Evolutionary conservation across 2,113 vertebrate genomes (phyloP).

Genomic region (Pteruthius melanotis): DNA sequence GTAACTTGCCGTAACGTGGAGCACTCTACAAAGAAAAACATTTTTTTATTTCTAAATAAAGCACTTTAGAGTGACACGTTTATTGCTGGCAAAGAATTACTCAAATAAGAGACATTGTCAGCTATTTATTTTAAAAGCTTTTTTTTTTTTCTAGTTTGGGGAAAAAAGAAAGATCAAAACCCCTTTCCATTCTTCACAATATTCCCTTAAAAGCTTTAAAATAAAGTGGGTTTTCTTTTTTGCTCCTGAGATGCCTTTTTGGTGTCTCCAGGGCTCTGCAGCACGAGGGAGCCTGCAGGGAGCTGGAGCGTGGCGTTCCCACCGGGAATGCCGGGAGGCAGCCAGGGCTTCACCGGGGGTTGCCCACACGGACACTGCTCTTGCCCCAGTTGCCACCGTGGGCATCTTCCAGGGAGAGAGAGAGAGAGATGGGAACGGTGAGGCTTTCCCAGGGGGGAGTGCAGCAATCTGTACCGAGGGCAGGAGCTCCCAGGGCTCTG

Average conservation of each 20-base stretch:
- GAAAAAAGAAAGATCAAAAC: not conserved
- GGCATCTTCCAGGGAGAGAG: not conserved
- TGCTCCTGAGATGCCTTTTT: not conserved
- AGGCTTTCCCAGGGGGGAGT: not conserved
- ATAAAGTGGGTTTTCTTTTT: not conserved
- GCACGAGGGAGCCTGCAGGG: not conserved
- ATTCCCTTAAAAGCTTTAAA: conserved; percentile 32
- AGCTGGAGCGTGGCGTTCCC: accelerated
- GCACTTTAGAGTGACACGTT: conserved; percentile 68
- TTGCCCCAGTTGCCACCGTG: not conserved
- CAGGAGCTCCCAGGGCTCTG: not conserved
- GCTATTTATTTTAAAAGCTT: conserved; percentile 75
- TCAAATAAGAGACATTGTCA: conserved; percentile 74
- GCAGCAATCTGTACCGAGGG: not conserved
- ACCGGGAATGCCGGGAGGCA: accelerated
- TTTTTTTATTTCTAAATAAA: conserved; percentile 72
- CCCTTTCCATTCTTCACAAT: not conserved
- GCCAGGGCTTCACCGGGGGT: accelerated
- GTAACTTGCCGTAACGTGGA: not conserved
- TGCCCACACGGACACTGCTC: accelerated
- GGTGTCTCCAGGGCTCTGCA: not conserved
- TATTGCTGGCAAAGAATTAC: conserved; percentile 71
- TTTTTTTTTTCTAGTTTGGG: not conserved
- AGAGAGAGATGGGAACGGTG: not conserved
- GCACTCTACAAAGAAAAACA: conserved; percentile 23